A percentile compares a stretch with the other conserved stretches of the same genome.
Evolutionary conservation across 1,140 invertebrate genomes (phyloP).

Genomic region (Drosophila asahinai): DNA sequence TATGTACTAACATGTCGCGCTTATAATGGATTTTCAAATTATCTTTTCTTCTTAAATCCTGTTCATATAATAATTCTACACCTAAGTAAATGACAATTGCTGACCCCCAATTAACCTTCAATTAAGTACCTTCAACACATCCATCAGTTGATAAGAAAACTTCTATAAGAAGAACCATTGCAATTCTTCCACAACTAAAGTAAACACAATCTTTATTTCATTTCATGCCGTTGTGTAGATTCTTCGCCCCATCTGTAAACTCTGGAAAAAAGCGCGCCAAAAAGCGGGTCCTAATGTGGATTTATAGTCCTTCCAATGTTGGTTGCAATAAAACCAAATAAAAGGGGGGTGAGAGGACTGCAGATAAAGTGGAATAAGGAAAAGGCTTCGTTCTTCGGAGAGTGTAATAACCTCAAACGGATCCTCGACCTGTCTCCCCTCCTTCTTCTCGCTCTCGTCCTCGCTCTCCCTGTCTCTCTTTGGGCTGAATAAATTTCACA

Average conservation of each 20-base stretch:
- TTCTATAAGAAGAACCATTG: neutral
- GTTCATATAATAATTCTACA: neutral
- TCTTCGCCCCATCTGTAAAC: neutral
- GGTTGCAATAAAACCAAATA: constrained; percentile 20
- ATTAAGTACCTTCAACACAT: constrained; percentile 16
- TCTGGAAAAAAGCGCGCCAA: constrained; percentile 40
- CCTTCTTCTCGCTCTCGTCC: constrained; percentile 1
- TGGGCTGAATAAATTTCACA: constrained; percentile 48
- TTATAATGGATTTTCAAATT: too few species aligned
- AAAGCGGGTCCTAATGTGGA: constrained; percentile 32
- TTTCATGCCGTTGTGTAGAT: constrained; percentile 6
- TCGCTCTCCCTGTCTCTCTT: constrained; percentile 4
- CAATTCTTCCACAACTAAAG: constrained; percentile 10
- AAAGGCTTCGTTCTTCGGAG: constrained; percentile 25
- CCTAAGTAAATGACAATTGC: neutral
- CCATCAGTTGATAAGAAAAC: constrained; percentile 10
- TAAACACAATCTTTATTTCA: constrained; percentile 11
- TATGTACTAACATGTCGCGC: too few species aligned
- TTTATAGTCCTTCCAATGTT: constrained; percentile 42
- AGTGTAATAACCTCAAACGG: constrained; percentile 71
- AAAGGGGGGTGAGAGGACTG: constrained; percentile 19
- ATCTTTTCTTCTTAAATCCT: too few species aligned
- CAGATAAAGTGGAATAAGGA: constrained; percentile 18
- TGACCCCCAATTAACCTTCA: constrained; percentile 21
- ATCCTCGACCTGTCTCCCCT: constrained; percentile 42